Evolutionary conservation across 2,113 vertebrate genomes (phyloP).

Genomic region (Pangasianodon hypophthalmus): DNA sequence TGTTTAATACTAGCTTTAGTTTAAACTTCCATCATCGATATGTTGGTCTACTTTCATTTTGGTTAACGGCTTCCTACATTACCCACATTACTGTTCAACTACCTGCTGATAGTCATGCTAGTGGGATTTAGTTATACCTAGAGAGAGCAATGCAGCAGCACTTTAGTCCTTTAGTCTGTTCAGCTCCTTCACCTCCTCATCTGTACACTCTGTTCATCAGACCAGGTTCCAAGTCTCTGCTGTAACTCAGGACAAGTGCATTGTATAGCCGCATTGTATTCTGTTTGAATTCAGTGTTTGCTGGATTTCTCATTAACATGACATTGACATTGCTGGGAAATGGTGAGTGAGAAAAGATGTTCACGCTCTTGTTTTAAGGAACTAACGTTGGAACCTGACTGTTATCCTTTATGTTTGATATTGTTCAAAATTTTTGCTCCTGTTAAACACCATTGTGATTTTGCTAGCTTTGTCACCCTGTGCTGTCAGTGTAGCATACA

Average conservation of each 20-base stretch:
- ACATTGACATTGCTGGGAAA: not conserved
- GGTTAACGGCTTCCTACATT: not conserved
- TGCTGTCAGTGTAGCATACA: not conserved
- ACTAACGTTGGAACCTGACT: not conserved
- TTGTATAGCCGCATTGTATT: no score
- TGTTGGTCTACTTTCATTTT: not conserved
- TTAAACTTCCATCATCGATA: not conserved
- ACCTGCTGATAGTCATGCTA: not conserved
- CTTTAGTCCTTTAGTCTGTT: not conserved
- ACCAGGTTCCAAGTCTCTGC: not conserved
- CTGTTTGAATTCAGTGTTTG: not conserved
- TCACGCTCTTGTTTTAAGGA: not conserved
- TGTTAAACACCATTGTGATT: not conserved
- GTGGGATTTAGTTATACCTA: not conserved
- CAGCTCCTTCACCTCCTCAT: not conserved
- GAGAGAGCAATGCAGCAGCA: not conserved
- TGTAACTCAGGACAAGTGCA: not conserved
- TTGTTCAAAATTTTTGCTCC: not conserved
- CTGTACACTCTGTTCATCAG: not conserved
- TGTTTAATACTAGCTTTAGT: no score
- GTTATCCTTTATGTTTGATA: not conserved
- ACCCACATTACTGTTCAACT: not conserved
- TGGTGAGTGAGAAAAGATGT: not conserved
- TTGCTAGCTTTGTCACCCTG: not conserved
- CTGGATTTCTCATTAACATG: not conserved